Evolutionary conservation across 2,113 vertebrate genomes (phyloP), one percentile per base, ranked within the genome.

Genomic region (Pogona vitticeps): DNA sequence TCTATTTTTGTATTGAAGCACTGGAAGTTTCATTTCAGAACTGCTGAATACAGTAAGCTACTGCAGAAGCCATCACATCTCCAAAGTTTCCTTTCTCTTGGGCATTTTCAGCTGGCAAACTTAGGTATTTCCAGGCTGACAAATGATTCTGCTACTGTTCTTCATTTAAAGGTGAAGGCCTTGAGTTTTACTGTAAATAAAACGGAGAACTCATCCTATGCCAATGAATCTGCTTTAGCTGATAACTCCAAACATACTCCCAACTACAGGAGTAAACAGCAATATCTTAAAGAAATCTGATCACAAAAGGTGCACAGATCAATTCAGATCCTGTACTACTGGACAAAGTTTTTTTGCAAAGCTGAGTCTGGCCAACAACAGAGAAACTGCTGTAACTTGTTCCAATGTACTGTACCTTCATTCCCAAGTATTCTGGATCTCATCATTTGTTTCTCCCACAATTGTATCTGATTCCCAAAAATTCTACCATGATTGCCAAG

Each of bases 201-300:
- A 33, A 40, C 6, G 14, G 67, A 77, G 33, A 78, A n/a, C 12
- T 12, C 76, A 81, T 40, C 72, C 38, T 42, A 56, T 23, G 80
- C 85, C 68, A 90, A 89, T 76, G 83, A 72, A 67, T 65, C 81
- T 40, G 77, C 46, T 52, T 86, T 89, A 63, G 56, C 82, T 88
- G 73, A 81, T 82, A 81, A 80, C 86, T 86, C 87, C 59, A 68
- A 40, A 42, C 61, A 33, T 56, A 42, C 1, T 21, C 83, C 83
- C 80, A 56, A 83, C 83, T 73, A 83, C 61, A 93, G 80, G 33
- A 68, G 6, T n/a, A 17, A 82, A 31, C 38, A 77, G 21, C 40
- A 68, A 40, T 21, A 12, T 15, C 71, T 73, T 33, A 40, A 18
- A 46, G n/a, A 36, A 61, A 63, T 23, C 56, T 33, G 17, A 40